Evolutionary conservation across 2,888 invertebrate genomes (phyloP).

Genomic region (Ernsta delagoae): DNA sequence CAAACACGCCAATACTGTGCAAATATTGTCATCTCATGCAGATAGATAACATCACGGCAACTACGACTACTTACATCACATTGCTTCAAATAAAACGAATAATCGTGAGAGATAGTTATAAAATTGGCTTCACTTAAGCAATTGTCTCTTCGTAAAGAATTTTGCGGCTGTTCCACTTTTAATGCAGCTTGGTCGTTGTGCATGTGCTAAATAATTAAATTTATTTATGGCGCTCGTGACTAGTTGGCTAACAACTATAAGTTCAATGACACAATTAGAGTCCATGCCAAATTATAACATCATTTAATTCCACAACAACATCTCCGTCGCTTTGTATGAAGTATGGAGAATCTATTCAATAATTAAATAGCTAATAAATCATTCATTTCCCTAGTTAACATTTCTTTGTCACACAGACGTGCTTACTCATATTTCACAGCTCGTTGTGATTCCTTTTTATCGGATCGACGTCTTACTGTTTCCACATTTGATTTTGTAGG

Average conservation of each 20-base stretch:
- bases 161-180: conserved; percentile 4
- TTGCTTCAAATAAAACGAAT: conserved; percentile 1
- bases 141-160: background rate
- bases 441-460: conserved; percentile 7
- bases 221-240: conserved; percentile 25
- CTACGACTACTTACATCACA: background rate
- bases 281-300: conserved; percentile 42
- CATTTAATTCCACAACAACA: conserved; percentile 33
- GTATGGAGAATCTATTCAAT: conserved; percentile 6
- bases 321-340: conserved; percentile 2
- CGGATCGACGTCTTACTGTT: conserved; percentile 14
- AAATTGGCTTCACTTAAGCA: background rate
- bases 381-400: conserved; percentile 4
- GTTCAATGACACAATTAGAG: conserved; percentile 37
- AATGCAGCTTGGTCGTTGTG: conserved; percentile 19
- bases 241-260: conserved; percentile 39
- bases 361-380: background rate
- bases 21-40: conserved; percentile 6
- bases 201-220: conserved; percentile 25
- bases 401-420: conserved; percentile 7
- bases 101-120: background rate
- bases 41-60: conserved; percentile 4
- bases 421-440: conserved; percentile 16
- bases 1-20: background rate
- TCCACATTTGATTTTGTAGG: conserved; percentile 16